These are phyloP conservation scores for Chaetops frenatus DNA, from an alignment of 2,113 vertebrate genomes.

Conservation along the genomic window DNA sequence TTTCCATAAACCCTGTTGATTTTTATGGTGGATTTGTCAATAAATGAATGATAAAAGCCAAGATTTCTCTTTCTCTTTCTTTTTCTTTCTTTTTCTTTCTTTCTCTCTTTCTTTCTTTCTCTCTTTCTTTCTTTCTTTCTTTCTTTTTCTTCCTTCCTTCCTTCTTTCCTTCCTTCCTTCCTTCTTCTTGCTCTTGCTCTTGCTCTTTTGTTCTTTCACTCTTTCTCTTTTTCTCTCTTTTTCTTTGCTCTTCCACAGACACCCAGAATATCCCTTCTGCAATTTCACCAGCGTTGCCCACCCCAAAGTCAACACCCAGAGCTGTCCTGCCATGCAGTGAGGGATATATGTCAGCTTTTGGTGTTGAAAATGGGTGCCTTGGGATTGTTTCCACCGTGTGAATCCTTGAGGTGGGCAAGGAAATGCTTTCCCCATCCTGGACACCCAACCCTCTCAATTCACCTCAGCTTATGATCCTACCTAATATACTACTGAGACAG, in stretches of 20 bases:
- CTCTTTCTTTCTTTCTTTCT: no score
- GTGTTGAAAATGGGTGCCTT: background rate
- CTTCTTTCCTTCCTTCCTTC: background rate
- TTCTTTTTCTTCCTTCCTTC: no score
- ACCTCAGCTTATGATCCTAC: background rate
- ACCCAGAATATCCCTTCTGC: background rate
- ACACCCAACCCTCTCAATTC: background rate
- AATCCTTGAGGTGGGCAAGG: background rate
- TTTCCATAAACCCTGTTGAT: background rate
- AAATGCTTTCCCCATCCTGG: background rate
- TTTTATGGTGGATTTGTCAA: background rate
- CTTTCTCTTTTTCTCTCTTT: background rate
- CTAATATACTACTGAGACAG: background rate
- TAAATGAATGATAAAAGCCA: background rate
- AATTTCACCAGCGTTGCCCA: background rate
- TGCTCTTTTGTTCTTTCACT: background rate
- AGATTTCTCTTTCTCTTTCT: accelerated
- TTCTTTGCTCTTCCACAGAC: background rate
- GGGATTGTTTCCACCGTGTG: background rate
- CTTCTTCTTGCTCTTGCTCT: background rate
- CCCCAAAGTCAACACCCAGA: background rate
- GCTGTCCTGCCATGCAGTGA: background rate
- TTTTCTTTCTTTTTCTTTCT: accelerated
- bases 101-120: no score
- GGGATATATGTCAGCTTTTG: background rate